These are phyloP conservation scores for Pardalotus punctatus DNA, from an alignment of 2,113 vertebrate genomes.

Conservation along the genomic window DNA sequence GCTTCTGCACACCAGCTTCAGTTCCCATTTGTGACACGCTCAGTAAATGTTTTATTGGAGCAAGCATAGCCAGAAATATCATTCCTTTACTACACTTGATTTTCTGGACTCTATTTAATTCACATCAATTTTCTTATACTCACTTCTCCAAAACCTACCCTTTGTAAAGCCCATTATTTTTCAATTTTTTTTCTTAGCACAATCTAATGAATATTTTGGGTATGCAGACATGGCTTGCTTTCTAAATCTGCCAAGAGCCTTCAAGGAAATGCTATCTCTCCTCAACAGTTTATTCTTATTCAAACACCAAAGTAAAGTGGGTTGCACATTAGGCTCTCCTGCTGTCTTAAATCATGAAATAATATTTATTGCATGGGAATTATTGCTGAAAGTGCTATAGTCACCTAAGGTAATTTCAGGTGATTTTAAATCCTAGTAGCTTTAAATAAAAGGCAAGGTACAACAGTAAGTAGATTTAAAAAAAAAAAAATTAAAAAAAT, in stretches of 20 bases:
- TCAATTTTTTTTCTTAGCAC: not conserved
- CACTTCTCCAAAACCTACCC: not conserved
- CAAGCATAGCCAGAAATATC: conserved; percentile 1
- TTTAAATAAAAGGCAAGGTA: not conserved
- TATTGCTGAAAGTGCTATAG: not conserved
- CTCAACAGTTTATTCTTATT: not conserved
- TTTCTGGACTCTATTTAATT: conserved; percentile 45
- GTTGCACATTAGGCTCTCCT: not conserved
- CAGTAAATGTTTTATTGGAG: conserved; percentile 16
- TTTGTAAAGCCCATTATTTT: not conserved
- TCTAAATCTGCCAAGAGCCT: not conserved
- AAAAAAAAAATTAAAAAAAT: too few species aligned
- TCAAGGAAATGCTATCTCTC: not conserved
- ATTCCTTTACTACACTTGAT: conserved; percentile 13
- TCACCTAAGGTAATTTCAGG: not conserved
- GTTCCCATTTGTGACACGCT: conserved; percentile 22
- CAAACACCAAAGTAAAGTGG: not conserved
- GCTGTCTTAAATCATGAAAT: not conserved
- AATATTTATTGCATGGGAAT: not conserved
- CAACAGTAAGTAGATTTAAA: not conserved
- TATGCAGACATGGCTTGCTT: not conserved
- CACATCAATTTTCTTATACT: not conserved
- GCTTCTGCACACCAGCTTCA: not conserved
- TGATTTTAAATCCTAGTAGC: not conserved
- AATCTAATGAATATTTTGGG: not conserved